Percentiles rank a stretch among this genome's conserved stretches.
Evolutionary conservation across 2,888 invertebrate genomes (phyloP).

Genomic region (Thera britannica): DNA sequence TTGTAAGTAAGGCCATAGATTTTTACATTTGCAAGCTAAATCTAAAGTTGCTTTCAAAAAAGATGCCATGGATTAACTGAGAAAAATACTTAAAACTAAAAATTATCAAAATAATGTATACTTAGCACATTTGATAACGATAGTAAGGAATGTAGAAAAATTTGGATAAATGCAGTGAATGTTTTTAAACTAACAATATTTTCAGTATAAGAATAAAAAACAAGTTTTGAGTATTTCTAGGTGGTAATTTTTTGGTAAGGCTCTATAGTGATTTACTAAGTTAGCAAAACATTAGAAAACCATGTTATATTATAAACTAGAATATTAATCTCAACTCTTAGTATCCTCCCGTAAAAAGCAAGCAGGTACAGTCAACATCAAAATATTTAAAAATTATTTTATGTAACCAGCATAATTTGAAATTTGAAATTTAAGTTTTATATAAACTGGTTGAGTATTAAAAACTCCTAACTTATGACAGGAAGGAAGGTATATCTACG

Average conservation of each 20-base stretch:
- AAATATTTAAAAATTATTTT: neutral
- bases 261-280: neutral
- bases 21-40: too few species aligned
- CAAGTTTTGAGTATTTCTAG: neutral
- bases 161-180: constrained; percentile 20
- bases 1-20: too few species aligned
- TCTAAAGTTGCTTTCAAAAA: too few species aligned
- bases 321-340: neutral
- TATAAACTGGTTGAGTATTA: too few species aligned
- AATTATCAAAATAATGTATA: constrained; percentile 11
- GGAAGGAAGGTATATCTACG: too few species aligned
- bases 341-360: neutral
- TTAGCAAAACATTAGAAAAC: neutral
- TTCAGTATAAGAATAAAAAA: neutral
- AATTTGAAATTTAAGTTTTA: too few species aligned
- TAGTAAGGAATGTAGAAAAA: constrained; percentile 38
- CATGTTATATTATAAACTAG: neutral
- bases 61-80: neutral
- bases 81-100: constrained; percentile 2
- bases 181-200: constrained; percentile 6
- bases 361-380: neutral
- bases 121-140: constrained; percentile 1
- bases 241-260: constrained; percentile 2
- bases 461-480: too few species aligned
- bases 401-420: too few species aligned